phyloP scores from a whole-genome alignment of 2,888 invertebrate genomes.

The Lacanobia wlatinum region DNA sequence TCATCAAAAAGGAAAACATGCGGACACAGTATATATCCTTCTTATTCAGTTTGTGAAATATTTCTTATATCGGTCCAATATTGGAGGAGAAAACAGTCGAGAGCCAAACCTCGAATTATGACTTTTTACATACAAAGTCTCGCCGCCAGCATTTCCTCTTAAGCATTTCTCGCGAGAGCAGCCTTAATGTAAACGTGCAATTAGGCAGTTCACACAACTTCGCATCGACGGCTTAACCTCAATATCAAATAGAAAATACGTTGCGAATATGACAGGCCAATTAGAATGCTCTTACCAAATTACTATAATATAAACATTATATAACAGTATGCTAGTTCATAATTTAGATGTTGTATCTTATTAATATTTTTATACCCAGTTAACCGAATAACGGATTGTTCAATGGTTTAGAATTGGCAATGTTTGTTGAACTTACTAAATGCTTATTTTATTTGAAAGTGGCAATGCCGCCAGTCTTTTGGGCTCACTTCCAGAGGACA shows the following conservation, averaged over 20 bases:
- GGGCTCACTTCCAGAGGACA: no score
- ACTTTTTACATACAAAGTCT: no score
- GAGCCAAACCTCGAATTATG: no score
- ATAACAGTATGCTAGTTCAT: slow-evolving; percentile 4
- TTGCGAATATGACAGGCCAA: slow-evolving; percentile 10
- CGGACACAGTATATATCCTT: no score
- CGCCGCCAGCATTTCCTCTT: no score
- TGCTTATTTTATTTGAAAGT: no score
- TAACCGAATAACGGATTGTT: background rate
- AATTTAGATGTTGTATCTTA: background rate
- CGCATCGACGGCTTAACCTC: slow-evolving; percentile 14
- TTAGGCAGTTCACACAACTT: background rate
- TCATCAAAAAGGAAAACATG: no score
- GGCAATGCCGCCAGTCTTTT: no score
- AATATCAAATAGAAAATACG: background rate
- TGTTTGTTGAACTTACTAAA: background rate
- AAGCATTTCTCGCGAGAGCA: no score
- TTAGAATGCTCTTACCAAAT: slow-evolving; percentile 19
- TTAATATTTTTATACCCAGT: background rate
- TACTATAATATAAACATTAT: slow-evolving; percentile 4
- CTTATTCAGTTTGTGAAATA: no score
- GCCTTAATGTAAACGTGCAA: background rate
- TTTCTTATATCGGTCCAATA: no score
- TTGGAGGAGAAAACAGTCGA: no score
- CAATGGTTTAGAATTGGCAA: background rate